Conservation (phyloP, 2,888 invertebrate species). For the Tetragnatha montana region DNA sequence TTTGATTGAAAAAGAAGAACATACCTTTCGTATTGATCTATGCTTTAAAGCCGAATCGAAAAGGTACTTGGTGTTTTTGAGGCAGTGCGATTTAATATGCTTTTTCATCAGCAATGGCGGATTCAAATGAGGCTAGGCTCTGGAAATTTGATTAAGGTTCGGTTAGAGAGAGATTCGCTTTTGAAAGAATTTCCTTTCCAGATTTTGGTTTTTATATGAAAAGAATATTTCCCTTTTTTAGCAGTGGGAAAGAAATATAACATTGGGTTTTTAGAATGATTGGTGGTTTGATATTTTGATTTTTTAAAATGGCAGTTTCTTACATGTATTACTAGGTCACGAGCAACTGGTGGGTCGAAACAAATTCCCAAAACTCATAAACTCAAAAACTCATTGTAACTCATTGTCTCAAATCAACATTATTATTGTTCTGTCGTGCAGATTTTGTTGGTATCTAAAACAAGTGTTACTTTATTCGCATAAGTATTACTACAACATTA, state of each 20-base stretch:
- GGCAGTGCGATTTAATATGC: neutral
- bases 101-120: neutral
- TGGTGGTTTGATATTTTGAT: neutral
- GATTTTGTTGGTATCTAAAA: too few relatives aligned
- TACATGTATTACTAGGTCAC: too few relatives aligned
- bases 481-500: too few relatives aligned
- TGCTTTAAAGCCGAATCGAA: neutral
- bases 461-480: too few relatives aligned
- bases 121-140: neutral
- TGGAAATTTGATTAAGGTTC: neutral
- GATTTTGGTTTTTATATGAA: neutral
- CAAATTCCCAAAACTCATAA: too few relatives aligned
- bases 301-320: too few relatives aligned
- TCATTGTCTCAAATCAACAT: too few relatives aligned
- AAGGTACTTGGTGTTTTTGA: neutral
- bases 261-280: neutral
- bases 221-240: neutral
- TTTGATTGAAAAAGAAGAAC: conserved; percentile 5
- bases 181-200: neutral
- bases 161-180: neutral
- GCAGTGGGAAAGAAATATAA: neutral
- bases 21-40: conserved; percentile 5
- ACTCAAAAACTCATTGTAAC: too few relatives aligned
- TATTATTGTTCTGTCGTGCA: too few relatives aligned
- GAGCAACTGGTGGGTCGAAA: too few relatives aligned